Base-by-base conservation (phyloP, 2,888 invertebrate species). In the Cloeon dipterum region DNA sequence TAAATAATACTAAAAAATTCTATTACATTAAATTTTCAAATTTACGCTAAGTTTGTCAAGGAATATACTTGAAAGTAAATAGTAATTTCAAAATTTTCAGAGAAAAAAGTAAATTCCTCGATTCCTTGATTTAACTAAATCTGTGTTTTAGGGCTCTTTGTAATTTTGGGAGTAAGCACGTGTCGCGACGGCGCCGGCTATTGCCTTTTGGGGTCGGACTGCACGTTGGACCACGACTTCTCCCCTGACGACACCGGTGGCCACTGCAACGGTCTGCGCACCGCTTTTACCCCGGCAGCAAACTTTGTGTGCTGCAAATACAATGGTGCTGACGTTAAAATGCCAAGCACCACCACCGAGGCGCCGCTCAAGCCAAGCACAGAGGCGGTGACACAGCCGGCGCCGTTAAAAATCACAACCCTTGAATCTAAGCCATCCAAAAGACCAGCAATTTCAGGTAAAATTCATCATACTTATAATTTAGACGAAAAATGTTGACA, bases 261-360 rank as follows among this genome's bases (percentile, higher is more conserved):
- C 3, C 56, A 58, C 42, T 58, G 58, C 44, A 48, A 51, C 7
- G 56, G 56, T 4, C 48, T 58, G n/a, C 43, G 50, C 32, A 48
- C 48, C 35, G 55, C 56, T 20, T 57, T 57, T 47, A 46, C 50
- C 34, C 57, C 52, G 3, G 45, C 50, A 25, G 54, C 54, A 1
- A 45, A 51, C 40, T 58, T 58, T 42, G 47, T 52, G 17, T 58
- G 58, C 42, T 58, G 58, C 43, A 41, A 46, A 23, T 17, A 38
- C 41, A 2, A 42, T 42, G 29, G 29, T 5, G 29, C 29, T 5
- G 29, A 29, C 14, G 16, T 16, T 5, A 29, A 29, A 29, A 11
- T 16, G 13, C n/a, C 29, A n/a, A 29, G 13, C 7, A 29, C 29
- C 7, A 29, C 29, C 14, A 20, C 37, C 43, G 5, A 40, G 39